Percentiles rank a stretch among this genome's conserved stretches.
These are phyloP conservation scores for Blera fallax DNA, from an alignment of 2,888 invertebrate species.

Conservation along the genomic window DNA sequence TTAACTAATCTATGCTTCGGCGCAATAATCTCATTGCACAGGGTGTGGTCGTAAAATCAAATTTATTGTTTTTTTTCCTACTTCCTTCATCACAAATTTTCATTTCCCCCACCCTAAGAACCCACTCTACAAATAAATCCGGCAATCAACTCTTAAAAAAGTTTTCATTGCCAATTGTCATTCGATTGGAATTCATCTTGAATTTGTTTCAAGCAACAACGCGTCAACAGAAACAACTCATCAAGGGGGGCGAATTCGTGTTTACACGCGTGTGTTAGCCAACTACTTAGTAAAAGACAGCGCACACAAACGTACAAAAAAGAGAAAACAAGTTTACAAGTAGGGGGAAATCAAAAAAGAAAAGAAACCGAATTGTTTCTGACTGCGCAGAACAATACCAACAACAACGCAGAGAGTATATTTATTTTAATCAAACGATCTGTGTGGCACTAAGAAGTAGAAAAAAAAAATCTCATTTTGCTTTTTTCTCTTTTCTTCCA, in stretches of 20 bases:
- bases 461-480: slow-evolving; percentile 21
- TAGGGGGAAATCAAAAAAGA: slow-evolving; percentile 19
- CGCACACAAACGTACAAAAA: slow-evolving; percentile 24
- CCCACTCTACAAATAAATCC: neutral
- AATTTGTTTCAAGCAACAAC: slow-evolving; percentile 49
- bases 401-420: neutral
- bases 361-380: slow-evolving; percentile 47
- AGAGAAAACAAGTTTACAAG: slow-evolving; percentile 18
- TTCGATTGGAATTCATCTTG: slow-evolving; percentile 71
- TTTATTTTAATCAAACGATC: slow-evolving; percentile 13
- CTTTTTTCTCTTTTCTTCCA: slow-evolving; percentile 45
- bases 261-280: slow-evolving; percentile 38
- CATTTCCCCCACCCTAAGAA: slow-evolving; percentile 55
- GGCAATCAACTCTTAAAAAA: slow-evolving; percentile 13
- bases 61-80: slow-evolving; percentile 3
- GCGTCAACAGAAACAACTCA: slow-evolving; percentile 7
- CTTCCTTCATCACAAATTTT: neutral
- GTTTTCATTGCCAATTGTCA: slow-evolving; percentile 58
- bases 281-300: slow-evolving; percentile 7
- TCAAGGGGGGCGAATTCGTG: slow-evolving; percentile 25
- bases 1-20: slow-evolving; percentile 17
- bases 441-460: neutral
- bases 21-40: slow-evolving; percentile 30
- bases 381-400: slow-evolving; percentile 54
- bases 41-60: slow-evolving; percentile 64